These are phyloP conservation scores for Rallus crepitans DNA, from an alignment of 2,797 vertebrate genomes.

Conservation along the genomic window DNA sequence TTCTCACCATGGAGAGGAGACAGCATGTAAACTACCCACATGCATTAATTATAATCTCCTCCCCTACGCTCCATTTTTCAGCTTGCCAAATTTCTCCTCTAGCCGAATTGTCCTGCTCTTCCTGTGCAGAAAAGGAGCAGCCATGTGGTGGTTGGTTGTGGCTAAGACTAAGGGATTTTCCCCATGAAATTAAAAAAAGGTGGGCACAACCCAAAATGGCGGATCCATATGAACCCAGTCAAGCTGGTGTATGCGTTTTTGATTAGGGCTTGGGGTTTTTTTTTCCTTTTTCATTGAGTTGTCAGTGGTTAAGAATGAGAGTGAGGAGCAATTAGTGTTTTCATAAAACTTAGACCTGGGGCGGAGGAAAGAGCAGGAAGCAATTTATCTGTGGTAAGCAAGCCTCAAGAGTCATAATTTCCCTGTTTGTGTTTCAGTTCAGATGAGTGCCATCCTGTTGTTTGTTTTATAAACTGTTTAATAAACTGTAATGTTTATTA, in stretches of 20 bases:
- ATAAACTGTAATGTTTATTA: slow-evolving; percentile 65
- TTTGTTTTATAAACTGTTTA: slow-evolving; percentile 63
- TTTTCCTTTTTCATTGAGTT: background rate
- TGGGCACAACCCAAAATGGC: background rate
- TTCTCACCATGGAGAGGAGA: slow-evolving; percentile 28
- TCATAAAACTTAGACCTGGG: slow-evolving; percentile 36
- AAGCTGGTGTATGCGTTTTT: background rate
- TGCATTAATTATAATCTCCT: slow-evolving; percentile 49
- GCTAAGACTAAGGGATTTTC: background rate
- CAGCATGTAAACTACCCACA: slow-evolving; percentile 13
- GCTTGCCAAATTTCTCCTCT: background rate
- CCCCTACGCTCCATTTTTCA: background rate
- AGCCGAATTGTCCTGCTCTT: background rate
- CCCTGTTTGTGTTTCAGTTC: slow-evolving; percentile 41
- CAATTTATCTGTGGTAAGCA: slow-evolving; percentile 43
- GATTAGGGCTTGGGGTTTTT: background rate
- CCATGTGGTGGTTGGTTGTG: background rate
- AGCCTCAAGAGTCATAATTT: slow-evolving; percentile 56
- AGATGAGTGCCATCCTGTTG: slow-evolving; percentile 50
- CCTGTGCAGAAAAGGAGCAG: background rate
- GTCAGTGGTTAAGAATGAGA: background rate
- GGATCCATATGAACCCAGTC: background rate
- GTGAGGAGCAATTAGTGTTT: slow-evolving; percentile 32
- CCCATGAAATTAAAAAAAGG: background rate
- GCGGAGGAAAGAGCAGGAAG: slow-evolving; percentile 39